Evolutionary conservation across 1,140 invertebrate species (phyloP).

Genomic region (Phymastichus coffea): DNA sequence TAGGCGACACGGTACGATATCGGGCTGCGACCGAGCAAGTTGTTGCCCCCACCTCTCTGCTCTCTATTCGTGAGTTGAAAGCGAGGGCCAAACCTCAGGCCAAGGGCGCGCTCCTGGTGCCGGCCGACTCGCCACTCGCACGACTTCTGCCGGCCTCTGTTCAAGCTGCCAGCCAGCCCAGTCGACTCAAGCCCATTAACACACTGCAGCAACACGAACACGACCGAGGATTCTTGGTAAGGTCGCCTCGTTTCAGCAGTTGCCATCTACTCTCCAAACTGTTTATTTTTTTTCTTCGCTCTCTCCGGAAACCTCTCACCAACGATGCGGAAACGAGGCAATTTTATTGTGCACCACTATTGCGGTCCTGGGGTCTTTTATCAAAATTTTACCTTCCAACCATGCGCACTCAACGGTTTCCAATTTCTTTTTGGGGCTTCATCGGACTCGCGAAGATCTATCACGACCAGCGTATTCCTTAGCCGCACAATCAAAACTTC

Average conservation of each 20-base stretch:
- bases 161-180: too few relatives aligned
- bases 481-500: neutral
- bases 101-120: conserved; percentile 45
- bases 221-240: conserved; percentile 43
- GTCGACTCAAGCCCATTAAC: too few relatives aligned
- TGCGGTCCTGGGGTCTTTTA: too few relatives aligned
- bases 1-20: conserved; percentile 90
- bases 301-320: conserved; percentile 40
- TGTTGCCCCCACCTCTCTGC: conserved; percentile 47
- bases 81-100: conserved; percentile 48
- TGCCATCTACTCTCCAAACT: neutral
- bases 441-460: neutral
- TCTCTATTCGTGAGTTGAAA: conserved; percentile 58
- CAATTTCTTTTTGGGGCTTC: neutral
- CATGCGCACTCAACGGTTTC: too few relatives aligned
- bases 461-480: neutral
- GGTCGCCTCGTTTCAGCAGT: conserved; percentile 26
- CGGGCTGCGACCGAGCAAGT: conserved; percentile 61
- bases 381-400: too few relatives aligned
- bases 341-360: too few relatives aligned
- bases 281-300: conserved; percentile 4
- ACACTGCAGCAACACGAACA: conserved; percentile 31
- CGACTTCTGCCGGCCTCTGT: conserved; percentile 36
- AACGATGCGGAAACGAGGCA: too few relatives aligned
- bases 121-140: conserved; percentile 36